phyloP scores from a whole-genome alignment of 1,140 invertebrate species.

The Helicoverpa zea region DNA sequence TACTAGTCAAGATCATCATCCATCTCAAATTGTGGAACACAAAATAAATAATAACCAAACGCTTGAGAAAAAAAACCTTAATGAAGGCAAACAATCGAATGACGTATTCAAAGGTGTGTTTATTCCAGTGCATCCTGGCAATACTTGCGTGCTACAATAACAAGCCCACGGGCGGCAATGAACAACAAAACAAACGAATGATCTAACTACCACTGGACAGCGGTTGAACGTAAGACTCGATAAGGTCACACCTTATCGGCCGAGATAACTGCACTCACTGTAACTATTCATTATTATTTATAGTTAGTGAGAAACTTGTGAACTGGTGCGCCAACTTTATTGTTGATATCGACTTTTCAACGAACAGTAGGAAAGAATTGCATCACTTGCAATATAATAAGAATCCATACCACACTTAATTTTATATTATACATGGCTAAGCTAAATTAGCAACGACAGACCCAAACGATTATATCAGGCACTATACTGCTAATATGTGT shows the following conservation, averaged over 20 bases:
- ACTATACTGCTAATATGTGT: neutral
- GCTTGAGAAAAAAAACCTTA: neutral
- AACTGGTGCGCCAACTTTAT: neutral
- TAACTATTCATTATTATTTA: constrained; percentile 7
- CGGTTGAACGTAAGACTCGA: constrained; percentile 18
- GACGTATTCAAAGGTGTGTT: constrained; percentile 5
- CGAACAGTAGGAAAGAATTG: neutral
- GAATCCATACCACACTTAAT: too few species aligned
- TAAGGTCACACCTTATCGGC: constrained; percentile 31
- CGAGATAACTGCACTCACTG: constrained; percentile 20
- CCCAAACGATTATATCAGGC: constrained; percentile 12
- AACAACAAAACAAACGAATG: constrained; percentile 8
- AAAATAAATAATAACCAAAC: constrained; percentile 1
- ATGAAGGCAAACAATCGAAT: constrained; percentile 1
- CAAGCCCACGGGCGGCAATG: neutral
- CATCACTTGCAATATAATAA: too few species aligned
- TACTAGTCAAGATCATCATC: constrained; percentile 1
- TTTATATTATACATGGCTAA: neutral
- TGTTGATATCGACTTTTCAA: neutral
- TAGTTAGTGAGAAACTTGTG: constrained; percentile 6
- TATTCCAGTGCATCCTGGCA: neutral
- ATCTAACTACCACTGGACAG: constrained; percentile 2
- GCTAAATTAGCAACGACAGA: neutral
- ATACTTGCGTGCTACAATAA: neutral
- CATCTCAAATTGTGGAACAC: neutral